A percentile compares a stretch with the other conserved stretches of the same genome.
These are phyloP conservation scores for Dreissena rostriformis DNA, from an alignment of 1,140 invertebrate genomes.

Conservation along the genomic window DNA sequence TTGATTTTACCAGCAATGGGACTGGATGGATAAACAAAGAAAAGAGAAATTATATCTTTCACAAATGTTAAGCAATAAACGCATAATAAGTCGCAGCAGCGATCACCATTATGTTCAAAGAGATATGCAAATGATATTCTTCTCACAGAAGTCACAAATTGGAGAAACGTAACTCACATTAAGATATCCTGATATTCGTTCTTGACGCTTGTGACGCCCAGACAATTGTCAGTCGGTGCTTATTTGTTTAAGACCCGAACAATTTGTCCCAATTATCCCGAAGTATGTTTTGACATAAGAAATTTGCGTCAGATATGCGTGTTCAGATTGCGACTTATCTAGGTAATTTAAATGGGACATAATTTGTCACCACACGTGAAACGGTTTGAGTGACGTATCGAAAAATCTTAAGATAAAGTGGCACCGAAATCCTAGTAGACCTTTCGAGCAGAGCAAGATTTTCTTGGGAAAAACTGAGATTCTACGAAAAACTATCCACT, in stretches of 20 bases:
- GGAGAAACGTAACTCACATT: too few species aligned
- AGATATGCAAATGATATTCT: too few species aligned
- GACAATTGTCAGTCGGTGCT: neutral
- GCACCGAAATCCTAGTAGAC: neutral
- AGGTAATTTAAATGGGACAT: neutral
- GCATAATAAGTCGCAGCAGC: too few species aligned
- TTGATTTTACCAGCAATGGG: too few species aligned
- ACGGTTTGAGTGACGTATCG: neutral
- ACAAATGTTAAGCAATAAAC: too few species aligned
- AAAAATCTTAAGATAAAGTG: neutral
- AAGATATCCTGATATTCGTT: too few species aligned
- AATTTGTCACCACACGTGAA: neutral
- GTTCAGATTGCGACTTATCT: neutral
- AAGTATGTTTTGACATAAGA: conserved; percentile 1
- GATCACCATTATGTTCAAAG: too few species aligned
- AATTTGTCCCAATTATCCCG: conserved; percentile 1
- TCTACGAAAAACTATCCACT: neutral
- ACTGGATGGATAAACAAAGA: too few species aligned
- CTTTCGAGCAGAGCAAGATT: neutral
- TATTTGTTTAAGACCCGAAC: neutral
- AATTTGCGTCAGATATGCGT: neutral
- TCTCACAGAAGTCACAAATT: too few species aligned
- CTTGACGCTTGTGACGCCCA: too few species aligned
- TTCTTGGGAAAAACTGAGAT: neutral
- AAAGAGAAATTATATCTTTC: too few species aligned